These are phyloP conservation scores for Hippasteria phrygiana DNA, from an alignment of 53 echinoderm and acorn worm genomes.

Conservation along the genomic window DNA sequence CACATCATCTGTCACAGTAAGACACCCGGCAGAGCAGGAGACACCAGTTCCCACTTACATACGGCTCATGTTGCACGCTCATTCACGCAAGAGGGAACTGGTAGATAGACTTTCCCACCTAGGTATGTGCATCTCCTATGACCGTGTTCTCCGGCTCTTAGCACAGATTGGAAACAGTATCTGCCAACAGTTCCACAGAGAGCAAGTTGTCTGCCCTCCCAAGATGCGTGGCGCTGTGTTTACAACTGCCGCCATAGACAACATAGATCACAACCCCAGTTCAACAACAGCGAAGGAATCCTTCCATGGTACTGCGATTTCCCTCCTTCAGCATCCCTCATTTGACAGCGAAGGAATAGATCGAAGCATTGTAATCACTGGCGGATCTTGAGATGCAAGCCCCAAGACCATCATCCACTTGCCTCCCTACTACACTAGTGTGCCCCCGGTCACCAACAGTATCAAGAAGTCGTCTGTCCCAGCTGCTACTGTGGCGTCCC, in stretches of 20 bases:
- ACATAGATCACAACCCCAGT: conserved; percentile 66
- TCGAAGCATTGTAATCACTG: no score
- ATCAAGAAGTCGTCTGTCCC: no score
- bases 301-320: conserved; percentile 71
- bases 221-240: conserved; percentile 61
- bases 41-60: conserved; percentile 11
- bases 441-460: no score
- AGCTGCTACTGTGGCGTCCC: no score
- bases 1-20: not conserved
- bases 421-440: no score
- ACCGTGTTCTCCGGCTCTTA: conserved; percentile 56
- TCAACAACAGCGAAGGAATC: conserved; percentile 66
- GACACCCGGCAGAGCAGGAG: no score
- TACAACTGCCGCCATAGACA: conserved; percentile 69
- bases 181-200: conserved; percentile 62
- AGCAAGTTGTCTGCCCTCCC: conserved; percentile 68
- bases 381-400: conserved; percentile 45
- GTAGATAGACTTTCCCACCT: conserved; percentile 56
- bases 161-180: conserved; percentile 64
- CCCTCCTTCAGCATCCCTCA: no score
- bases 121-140: conserved; percentile 61
- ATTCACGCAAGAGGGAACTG: conserved; percentile 34
- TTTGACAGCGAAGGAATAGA: no score
- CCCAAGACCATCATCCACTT: conserved; percentile 8
- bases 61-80: conserved; percentile 11